Base-by-base conservation (phyloP, 2,888 invertebrate species). In the Atherix ibis region DNA sequence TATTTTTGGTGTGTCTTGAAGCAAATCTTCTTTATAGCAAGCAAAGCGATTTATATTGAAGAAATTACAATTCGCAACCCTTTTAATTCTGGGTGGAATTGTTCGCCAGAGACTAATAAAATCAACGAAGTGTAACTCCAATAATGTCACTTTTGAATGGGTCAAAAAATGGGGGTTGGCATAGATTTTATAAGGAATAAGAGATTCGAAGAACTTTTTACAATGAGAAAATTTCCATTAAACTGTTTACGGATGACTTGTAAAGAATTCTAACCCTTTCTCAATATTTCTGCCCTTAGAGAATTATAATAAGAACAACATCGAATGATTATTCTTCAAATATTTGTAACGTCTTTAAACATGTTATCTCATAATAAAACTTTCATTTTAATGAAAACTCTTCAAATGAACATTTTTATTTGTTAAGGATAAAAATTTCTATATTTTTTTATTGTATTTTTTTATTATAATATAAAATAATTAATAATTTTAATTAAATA, bases 51-150 rank as follows among this genome's bases (percentile, higher is more conserved):
- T 35, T 40, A 33, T 40, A 33, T 35, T 37, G 35, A 37, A 35
- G 40, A 37, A 40, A 40, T 37, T 37, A 37, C 37, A 35, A 40
- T 33, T 40, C 37, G 35, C 31, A 40, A 40, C 40, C 40, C 40
- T 40, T 40, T 36, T 40, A 37, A 40, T 37, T 37, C 31, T 18
- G 30, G 30, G 28, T 32, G 25, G 33, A 40, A 40, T 40, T 35
- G 40, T 37, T 35, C 40, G 40, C 40, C 30, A 31, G 40, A 40
- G 40, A 40, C 40, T 35, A 40, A 40, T 40, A 40, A 40, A 40
- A 40, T 37, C 40, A 40, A 40, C 40, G 37, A 37, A 40, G 37
- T 40, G 40, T 40, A 40, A 40, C 40, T 37, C 37, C 40, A 40
- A 40, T 40, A 40, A 40, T 40, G 40, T 40, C 40, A 40, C 40